A percentile compares a stretch with the other conserved stretches of the same genome.
phyloP scores from a whole-genome alignment of 2,113 vertebrate species.

The Rutilus rutilus region DNA sequence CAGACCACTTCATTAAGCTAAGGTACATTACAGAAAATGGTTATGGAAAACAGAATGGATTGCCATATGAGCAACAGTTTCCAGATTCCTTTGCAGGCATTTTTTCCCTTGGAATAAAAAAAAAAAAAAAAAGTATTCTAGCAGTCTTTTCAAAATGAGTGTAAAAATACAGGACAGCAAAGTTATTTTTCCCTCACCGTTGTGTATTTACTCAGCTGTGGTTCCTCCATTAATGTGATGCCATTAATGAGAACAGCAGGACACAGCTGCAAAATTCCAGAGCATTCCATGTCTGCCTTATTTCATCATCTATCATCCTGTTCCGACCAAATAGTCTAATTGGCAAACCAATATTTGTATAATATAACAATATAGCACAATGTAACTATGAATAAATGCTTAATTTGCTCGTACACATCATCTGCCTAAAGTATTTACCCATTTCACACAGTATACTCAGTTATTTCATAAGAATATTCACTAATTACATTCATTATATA shows the following conservation, averaged over 20 bases:
- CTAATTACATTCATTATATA: background rate
- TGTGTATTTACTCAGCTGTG: constrained; percentile 22
- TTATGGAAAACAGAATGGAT: background rate
- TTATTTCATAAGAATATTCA: background rate
- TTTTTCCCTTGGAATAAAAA: no score
- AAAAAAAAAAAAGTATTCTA: background rate
- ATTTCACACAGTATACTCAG: background rate
- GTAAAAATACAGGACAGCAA: background rate
- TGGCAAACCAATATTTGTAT: constrained; percentile 7
- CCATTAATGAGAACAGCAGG: constrained; percentile 38
- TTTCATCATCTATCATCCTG: constrained; percentile 7
- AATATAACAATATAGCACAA: background rate
- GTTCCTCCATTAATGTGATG: constrained; percentile 39
- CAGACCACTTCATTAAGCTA: background rate
- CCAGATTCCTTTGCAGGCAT: background rate
- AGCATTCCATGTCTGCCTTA: constrained; percentile 15
- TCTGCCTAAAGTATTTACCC: background rate
- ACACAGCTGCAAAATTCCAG: constrained; percentile 37
- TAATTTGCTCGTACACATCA: background rate
- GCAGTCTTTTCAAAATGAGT: background rate
- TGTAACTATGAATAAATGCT: background rate
- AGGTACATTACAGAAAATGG: no score
- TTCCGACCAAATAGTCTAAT: background rate
- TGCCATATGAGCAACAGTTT: background rate
- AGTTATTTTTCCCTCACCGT: background rate